phyloP scores from a whole-genome alignment of 2,113 vertebrate genomes.

The Calypte anna region DNA sequence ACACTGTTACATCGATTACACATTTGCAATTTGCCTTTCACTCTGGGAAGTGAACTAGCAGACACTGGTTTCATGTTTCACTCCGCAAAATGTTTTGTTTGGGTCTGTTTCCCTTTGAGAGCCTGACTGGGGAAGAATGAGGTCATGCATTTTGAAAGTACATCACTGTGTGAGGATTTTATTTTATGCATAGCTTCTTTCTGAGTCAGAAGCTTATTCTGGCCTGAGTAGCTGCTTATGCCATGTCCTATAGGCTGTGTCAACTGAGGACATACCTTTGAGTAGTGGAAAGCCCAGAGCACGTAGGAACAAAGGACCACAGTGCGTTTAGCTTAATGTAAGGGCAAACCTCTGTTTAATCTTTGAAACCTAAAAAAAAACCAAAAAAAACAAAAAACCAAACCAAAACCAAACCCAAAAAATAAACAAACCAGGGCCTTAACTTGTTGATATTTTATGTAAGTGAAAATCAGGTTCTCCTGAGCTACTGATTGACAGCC shows the following conservation, averaged over 20 bases:
- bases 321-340: neutral
- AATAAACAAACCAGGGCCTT: neutral
- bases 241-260: slow-evolving; percentile 54
- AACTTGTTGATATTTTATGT: neutral
- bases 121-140: slow-evolving; percentile 43
- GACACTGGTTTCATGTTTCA: neutral
- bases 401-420: too few relatives aligned
- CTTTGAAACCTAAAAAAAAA: neutral
- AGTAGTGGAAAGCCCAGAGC: neutral
- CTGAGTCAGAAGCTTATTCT: slow-evolving; percentile 61
- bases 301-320: neutral
- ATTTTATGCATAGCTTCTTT: slow-evolving; percentile 49
- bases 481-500: neutral
- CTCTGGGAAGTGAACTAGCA: slow-evolving; percentile 3
- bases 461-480: slow-evolving; percentile 11
- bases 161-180: slow-evolving; percentile 57
- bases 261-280: slow-evolving; percentile 48
- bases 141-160: slow-evolving; percentile 54
- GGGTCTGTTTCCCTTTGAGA: slow-evolving; percentile 49
- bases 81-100: slow-evolving; percentile 18
- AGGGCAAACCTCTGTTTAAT: neutral
- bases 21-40: neutral
- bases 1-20: neutral
- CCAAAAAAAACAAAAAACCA: too few relatives aligned
- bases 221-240: slow-evolving; percentile 27